Evolutionary conservation across 2,113 vertebrate genomes (phyloP), one percentile per base, ranked within the genome.

Genomic region (Suricata suricatta): DNA sequence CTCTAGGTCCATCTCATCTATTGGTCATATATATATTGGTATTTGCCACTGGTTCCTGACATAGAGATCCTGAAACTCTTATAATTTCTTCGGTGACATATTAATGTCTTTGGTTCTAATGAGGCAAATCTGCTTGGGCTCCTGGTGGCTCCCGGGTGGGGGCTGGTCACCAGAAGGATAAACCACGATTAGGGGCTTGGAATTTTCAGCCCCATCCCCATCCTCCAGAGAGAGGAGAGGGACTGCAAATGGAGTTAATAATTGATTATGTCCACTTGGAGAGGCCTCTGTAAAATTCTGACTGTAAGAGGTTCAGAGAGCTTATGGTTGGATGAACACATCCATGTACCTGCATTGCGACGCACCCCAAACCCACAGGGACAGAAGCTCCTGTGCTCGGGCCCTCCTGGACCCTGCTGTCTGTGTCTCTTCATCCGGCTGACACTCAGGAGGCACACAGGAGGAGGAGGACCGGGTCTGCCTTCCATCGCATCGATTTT

Each of bases 331-430:
- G 38, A 17, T 21, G n/a, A 33, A 35, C 47, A 35, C 16, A 33
- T 35, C 84, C 4, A 12, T 33, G 1, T 14, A 47, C 8, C 10
- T 35, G 31, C 50, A 25, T 8, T 9, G 2, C 16, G 38, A 60
- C 0, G 12, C 5, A 63, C 8, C 52, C 41, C 33, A 72, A 2
- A 17, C 47, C 13, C 25, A 33, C 0, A 0, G 31, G 38, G 31
- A 23, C 9, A 29, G 12, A 76, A 15, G 33, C 0, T 11, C 38
- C 54, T 47, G 38, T 1, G 0, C 16, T 87, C 4, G 0, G 1
- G 17, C 47, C 25, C 12, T 60, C 27, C 11, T 31, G 44, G 31
- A n/a, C 38, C 12, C 71, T 6, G 6, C 38, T 50, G 2, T 31
- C 1, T 33, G 17, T 31, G 3, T 72, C 76, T 25, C 38, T 71